A percentile compares a stretch with the other conserved stretches of the same genome.
Evolutionary conservation across 1,140 invertebrate genomes (phyloP).

Genomic region (Glossosoma conforme): DNA sequence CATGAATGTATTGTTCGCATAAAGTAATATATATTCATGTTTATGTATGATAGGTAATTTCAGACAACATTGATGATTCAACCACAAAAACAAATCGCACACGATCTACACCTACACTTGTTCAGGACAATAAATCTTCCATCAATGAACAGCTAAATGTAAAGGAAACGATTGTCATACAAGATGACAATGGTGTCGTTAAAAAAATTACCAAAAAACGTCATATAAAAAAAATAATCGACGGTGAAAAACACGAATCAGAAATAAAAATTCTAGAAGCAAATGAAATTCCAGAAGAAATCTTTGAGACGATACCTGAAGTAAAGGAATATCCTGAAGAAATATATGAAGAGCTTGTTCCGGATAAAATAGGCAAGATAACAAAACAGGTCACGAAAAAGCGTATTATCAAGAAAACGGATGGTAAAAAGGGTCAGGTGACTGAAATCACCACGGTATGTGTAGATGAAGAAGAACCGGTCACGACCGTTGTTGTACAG

Average conservation of each 20-base stretch:
- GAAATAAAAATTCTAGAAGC: constrained; percentile 10
- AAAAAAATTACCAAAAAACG: constrained; percentile 35
- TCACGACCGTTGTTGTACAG: constrained; percentile 32
- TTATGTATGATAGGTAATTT: no score
- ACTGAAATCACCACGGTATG: constrained; percentile 37
- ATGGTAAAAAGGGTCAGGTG: constrained; percentile 33
- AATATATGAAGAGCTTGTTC: constrained; percentile 34
- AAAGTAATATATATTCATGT: no score
- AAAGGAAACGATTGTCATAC: no score
- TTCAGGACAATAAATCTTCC: no score
- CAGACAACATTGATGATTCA: no score
- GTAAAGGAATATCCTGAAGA: constrained; percentile 33
- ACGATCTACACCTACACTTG: no score
- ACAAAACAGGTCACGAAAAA: constrained; percentile 35
- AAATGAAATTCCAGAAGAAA: neutral
- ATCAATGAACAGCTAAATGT: no score
- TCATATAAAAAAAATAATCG: constrained; percentile 29
- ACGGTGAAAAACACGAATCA: constrained; percentile 1
- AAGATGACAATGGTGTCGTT: no score
- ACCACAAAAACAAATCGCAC: no score
- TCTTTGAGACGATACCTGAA: constrained; percentile 22
- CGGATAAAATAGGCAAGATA: constrained; percentile 29
- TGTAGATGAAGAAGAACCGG: constrained; percentile 35
- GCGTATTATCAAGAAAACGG: constrained; percentile 34
- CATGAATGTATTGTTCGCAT: no score